Base-by-base conservation (phyloP, 2,113 vertebrate species). In the Emydocephalus ijimae region DNA sequence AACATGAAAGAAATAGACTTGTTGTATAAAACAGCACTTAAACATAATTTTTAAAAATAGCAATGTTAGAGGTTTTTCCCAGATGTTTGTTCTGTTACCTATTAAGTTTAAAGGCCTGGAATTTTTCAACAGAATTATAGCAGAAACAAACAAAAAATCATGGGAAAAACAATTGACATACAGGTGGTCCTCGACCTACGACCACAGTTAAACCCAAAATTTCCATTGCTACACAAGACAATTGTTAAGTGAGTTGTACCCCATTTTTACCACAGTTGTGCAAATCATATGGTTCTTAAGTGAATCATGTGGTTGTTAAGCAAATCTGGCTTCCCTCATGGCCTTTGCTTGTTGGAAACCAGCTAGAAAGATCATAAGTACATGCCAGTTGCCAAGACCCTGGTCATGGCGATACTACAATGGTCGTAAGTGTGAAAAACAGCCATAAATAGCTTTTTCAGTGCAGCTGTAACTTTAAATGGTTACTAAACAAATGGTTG, bases 1-100 rank as follows among this genome's bases (percentile, higher is more conserved):
- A 90, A 90, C 39, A 87, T 94, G 74, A 91, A 3, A 15, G 59
- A 92, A 93, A 85, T 21, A 57, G 52, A 85, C 57, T 43, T 50
- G 12, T 92, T 90, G 7, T 89, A 20, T 90, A 57, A 89, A 92
- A 89, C 34, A 39, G 34, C 3, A 21, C 34, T 81, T 43, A 81
- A 81, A 81, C 34, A 21, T 81, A 21, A 81, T 81, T 81, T 81
- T 81, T 1, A 94, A 50, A 43, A 50, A 56, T 24, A 23, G 15
- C n/a, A 94, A 57, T 52, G 34, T 15, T n/a, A 88, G 23, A 89
- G 39, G 24, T 86, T 4, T 91, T 14, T 89, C 2, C 12, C 18
- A 89, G 43, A 45, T 5, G 93, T 89, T 90, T 91, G 20, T 52
- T 93, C 39, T 39, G 85, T 85, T 23, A 18, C 18, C 34, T 81